Evolutionary conservation across 2,797 vertebrate species (phyloP), one percentile per base, ranked within the genome.

Genomic region (Clarias platycephalus): DNA sequence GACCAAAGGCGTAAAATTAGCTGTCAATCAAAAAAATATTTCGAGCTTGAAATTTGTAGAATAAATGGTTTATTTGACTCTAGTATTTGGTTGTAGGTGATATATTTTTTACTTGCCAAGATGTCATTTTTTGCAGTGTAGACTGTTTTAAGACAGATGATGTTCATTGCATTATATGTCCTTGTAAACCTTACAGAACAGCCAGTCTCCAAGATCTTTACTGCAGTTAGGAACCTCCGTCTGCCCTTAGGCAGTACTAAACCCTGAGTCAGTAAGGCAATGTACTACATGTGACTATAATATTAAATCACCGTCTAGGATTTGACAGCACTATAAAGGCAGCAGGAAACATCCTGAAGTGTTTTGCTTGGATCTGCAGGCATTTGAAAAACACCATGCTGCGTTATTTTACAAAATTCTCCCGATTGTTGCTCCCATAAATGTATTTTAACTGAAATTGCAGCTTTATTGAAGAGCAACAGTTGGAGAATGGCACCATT

Each of bases 221-320:
- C 44, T 67, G 77, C 60, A 26, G 37, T 63, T 49, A 49, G 7
- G 20, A 31, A 22, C 16, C 78, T 13, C n/a, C 31, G 40, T 66
- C 49, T 58, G 67, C 80, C 75, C 49, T 68, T 28, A 62, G 70
- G 85, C 55, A 22, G 76, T 86, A 60, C 53, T 76, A 55, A 85
- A 85, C 20, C 84, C 81, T 85, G 86, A 89, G 77, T 87, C 80
- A 80, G 86, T 75, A n/a, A 26, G 70, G 63, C 53, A 83, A 67
- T 80, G 63, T 75, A 55, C 74, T 80, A 80, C 70, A 75, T 85
- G 58, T 85, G 81, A 68, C 28, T 76, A 66, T 80, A 80, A 80
- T 81, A 58, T 81, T 86, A 80, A 86, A 87, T 86, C 79, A 40
- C 80, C 18, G 24, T 6, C 55, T 24, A 16, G 37, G 37, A 81